Percentiles rank a stretch among this genome's conserved stretches.
Evolutionary conservation across 2,888 invertebrate genomes (phyloP).

Genomic region (Nomada ferruginata): DNA sequence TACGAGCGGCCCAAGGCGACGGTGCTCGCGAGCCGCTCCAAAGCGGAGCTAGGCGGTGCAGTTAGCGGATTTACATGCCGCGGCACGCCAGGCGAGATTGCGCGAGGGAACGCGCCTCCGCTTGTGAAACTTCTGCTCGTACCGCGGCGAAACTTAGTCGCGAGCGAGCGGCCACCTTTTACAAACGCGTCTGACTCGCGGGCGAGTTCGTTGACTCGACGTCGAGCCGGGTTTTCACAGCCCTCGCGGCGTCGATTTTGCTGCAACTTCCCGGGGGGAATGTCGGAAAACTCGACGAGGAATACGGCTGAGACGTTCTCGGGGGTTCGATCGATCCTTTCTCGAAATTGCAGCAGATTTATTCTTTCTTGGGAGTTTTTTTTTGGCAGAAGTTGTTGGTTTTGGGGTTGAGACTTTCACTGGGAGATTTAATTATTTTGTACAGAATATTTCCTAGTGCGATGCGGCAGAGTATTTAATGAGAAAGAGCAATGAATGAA

Average conservation of each 20-base stretch:
- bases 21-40: conserved; percentile 62
- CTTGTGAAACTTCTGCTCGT: conserved; percentile 56
- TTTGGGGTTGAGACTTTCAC: no score
- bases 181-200: conserved; percentile 32
- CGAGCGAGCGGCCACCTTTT: conserved; percentile 47
- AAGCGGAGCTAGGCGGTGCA: conserved; percentile 57
- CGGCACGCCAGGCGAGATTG: conserved; percentile 60
- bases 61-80: conserved; percentile 68
- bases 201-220: conserved; percentile 58
- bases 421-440: no score
- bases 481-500: no score
- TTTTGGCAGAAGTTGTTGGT: no score
- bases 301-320: no score
- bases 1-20: conserved; percentile 64
- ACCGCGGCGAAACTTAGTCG: conserved; percentile 48
- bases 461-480: no score
- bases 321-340: not conserved
- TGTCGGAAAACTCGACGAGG: not conserved
- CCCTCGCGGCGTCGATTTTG: conserved; percentile 4
- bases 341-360: no score
- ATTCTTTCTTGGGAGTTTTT: no score
- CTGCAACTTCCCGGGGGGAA: conserved; percentile 12
- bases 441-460: no score
- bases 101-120: conserved; percentile 47
- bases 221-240: not conserved